phyloP scores from a whole-genome alignment of 2,888 invertebrate genomes.

The Pammene fasciana region DNA sequence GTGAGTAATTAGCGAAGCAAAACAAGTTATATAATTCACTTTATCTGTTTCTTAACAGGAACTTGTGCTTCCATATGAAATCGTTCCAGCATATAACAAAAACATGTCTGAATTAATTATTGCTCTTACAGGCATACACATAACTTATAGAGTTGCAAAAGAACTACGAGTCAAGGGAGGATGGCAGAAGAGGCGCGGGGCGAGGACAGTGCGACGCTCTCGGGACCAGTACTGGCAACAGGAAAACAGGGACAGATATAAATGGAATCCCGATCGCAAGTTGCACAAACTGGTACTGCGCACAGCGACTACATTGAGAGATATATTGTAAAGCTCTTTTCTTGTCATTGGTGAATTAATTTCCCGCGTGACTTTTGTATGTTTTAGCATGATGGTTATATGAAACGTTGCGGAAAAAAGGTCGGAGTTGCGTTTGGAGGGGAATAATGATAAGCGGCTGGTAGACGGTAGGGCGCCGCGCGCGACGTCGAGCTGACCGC shows the following conservation, averaged over 20 bases:
- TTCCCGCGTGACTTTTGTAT: constrained; percentile 35
- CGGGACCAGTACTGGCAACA: constrained; percentile 57
- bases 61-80: constrained; percentile 10
- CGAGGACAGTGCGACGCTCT: constrained; percentile 48
- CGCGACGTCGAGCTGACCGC: constrained; percentile 61
- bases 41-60: constrained; percentile 11
- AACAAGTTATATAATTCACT: background rate
- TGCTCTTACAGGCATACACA: constrained; percentile 5
- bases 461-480: constrained; percentile 80
- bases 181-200: constrained; percentile 26
- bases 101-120: constrained; percentile 22
- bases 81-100: constrained; percentile 6
- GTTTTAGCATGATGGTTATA: constrained; percentile 39
- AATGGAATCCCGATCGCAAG: constrained; percentile 65
- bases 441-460: constrained; percentile 70
- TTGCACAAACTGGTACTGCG: constrained; percentile 44
- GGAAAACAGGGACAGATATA: constrained; percentile 70
- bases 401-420: constrained; percentile 48
- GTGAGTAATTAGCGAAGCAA: background rate
- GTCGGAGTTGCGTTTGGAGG: constrained; percentile 58
- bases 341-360: constrained; percentile 24
- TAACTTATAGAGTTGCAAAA: constrained; percentile 18
- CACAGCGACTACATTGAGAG: constrained; percentile 26
- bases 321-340: constrained; percentile 23
- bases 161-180: constrained; percentile 24